phyloP scores from a whole-genome alignment of 2,888 invertebrate species.

The Terebella lapidaria region DNA sequence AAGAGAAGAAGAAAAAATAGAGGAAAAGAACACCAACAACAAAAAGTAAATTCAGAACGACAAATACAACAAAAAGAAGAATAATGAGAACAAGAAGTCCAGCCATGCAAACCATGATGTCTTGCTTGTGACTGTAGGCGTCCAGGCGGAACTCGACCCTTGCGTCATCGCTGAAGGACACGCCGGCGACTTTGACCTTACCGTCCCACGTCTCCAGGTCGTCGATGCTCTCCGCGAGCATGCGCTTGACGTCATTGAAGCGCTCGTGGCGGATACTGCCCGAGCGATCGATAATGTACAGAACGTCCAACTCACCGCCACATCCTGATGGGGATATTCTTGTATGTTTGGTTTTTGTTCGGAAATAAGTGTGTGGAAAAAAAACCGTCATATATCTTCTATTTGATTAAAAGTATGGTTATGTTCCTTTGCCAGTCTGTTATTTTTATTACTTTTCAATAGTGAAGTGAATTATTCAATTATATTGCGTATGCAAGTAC shows the following conservation, averaged over 20 bases:
- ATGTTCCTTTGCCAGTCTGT: no score
- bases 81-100: no score
- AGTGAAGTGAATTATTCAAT: no score
- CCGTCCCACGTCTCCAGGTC: constrained; percentile 14
- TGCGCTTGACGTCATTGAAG: constrained; percentile 15
- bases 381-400: no score
- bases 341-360: not conserved
- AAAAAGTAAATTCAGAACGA: no score
- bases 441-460: no score
- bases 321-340: constrained; percentile 9
- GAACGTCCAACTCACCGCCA: constrained; percentile 13
- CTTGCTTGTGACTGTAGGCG: constrained; percentile 14
- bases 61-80: no score
- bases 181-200: constrained; percentile 15
- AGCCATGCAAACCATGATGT: constrained; percentile 8
- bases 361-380: no score
- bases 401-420: no score
- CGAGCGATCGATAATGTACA: constrained; percentile 22
- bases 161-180: constrained; percentile 20
- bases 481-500: no score
- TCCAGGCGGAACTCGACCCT: constrained; percentile 21
- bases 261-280: constrained; percentile 21
- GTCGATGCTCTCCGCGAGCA: constrained; percentile 9
- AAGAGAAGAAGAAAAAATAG: no score
- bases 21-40: no score